Evolutionary conservation across 1,140 invertebrate species (phyloP), one percentile per base, ranked within the genome.

Genomic region (Zophobas atratus): DNA sequence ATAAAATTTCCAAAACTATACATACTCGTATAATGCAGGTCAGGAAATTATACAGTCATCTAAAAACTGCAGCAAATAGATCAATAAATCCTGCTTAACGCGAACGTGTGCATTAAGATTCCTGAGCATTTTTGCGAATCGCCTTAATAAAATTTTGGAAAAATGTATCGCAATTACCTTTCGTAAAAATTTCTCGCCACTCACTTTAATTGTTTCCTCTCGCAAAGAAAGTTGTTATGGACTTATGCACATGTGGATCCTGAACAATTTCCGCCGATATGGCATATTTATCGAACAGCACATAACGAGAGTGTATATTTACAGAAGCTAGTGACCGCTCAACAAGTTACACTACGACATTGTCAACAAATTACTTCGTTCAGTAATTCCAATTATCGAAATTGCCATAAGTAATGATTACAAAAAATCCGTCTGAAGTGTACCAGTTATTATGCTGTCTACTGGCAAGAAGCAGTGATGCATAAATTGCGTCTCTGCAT

Each of bases 191-290:
- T 20, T 20, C 20, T 20, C 20, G 20, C 20, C 20, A 20, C 20
- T 20, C 20, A 20, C 20, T 20, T 20, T 20, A 20, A 20, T 20
- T 20, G 20, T 20, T 20, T 20, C 20, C 20, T 20, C 20, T 20
- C 20, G 20, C 20, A 20, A 20, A 20, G 20, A 20, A 20, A 20
- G 20, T 20, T 20, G 60, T 67, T 39, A 67, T 67, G 60, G 56
- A 36, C 60, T 67, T 41, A 33, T 67, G 60, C 60, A 67, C 60
- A 6, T 8, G 41, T 39, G 60, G 60, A 67, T 67, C 60, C 43
- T 67, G 60, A 48, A 67, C 60, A 67, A 67, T 67, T 67, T 67
- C 60, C 60, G 60, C 43, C 60, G 33, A 67, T 20, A 34, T n/a
- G 0, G 60, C n/a, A n/a, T 67, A n/a, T 67, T 67, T 67, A 67